These are phyloP conservation scores for Gibbula magus DNA, from an alignment of 2,888 invertebrate genomes.

Conservation along the genomic window DNA sequence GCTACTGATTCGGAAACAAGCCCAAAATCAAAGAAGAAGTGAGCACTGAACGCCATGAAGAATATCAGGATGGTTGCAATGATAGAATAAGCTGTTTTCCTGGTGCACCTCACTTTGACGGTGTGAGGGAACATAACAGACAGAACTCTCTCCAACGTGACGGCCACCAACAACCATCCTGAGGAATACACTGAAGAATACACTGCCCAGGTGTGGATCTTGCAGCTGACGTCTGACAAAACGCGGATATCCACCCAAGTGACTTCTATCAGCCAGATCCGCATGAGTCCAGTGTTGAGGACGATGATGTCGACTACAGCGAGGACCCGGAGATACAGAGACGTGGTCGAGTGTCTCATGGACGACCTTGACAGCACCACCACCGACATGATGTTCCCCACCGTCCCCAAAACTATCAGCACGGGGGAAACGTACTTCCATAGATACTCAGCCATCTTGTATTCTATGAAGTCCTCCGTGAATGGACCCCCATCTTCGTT, in stretches of 20 bases:
- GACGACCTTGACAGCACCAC: neutral
- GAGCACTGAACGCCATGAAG: neutral
- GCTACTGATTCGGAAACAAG: neutral
- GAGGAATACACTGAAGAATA: neutral
- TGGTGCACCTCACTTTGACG: slow-evolving; percentile 2
- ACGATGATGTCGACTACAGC: slow-evolving; percentile 11
- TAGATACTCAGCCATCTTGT: neutral
- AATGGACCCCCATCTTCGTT: neutral
- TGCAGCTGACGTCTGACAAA: neutral
- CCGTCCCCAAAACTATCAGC: neutral
- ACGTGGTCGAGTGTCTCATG: neutral
- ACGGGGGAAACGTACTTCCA: slow-evolving; percentile 12
- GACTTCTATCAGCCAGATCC: neutral
- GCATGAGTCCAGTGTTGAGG: neutral
- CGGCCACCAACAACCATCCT: slow-evolving; percentile 1
- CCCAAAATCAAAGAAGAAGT: neutral
- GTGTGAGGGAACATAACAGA: slow-evolving; percentile 6
- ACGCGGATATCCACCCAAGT: neutral
- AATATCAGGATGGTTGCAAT: neutral
- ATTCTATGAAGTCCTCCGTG: neutral
- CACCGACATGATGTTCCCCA: neutral
- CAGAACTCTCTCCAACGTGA: neutral
- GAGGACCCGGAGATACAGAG: neutral
- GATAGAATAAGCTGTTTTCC: neutral
- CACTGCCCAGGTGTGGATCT: neutral